Evolutionary conservation across 2,113 vertebrate species (phyloP).

Genomic region (Ivindomyrus marchei): DNA sequence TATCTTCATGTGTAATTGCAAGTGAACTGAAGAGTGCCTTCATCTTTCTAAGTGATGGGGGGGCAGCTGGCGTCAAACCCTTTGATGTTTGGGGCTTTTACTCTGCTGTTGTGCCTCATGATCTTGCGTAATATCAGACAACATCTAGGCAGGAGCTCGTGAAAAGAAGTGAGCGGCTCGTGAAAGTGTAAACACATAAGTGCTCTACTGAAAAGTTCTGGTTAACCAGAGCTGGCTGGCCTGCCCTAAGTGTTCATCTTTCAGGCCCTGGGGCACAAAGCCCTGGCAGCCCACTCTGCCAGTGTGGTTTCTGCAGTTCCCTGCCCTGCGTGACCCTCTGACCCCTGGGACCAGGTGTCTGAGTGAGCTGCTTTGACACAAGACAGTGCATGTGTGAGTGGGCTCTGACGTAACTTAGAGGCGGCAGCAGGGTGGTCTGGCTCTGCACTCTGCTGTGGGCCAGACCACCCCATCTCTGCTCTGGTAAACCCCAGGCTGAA

Average conservation of each 20-base stretch:
- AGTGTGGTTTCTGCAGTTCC: neutral
- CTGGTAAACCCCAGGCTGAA: neutral
- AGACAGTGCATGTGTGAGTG: neutral
- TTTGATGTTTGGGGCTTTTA: neutral
- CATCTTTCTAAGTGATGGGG: neutral
- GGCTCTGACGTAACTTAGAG: neutral
- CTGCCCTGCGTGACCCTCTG: neutral
- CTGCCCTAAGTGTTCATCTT: neutral
- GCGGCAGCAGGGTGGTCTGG: neutral
- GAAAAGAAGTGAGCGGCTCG: neutral
- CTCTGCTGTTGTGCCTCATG: neutral
- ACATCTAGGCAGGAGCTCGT: neutral
- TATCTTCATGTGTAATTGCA: neutral
- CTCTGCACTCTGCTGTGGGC: neutral
- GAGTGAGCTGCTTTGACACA: neutral
- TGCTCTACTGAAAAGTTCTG: neutral
- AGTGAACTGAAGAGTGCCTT: neutral
- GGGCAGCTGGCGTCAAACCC: neutral
- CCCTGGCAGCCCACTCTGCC: neutral
- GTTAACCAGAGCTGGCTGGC: neutral
- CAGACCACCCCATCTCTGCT: neutral
- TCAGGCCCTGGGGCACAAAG: neutral
- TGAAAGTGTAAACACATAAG: neutral
- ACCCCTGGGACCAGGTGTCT: neutral
- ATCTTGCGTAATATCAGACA: neutral